Base-by-base conservation (phyloP, 2,888 invertebrate species). In the Mantis religiosa region DNA sequence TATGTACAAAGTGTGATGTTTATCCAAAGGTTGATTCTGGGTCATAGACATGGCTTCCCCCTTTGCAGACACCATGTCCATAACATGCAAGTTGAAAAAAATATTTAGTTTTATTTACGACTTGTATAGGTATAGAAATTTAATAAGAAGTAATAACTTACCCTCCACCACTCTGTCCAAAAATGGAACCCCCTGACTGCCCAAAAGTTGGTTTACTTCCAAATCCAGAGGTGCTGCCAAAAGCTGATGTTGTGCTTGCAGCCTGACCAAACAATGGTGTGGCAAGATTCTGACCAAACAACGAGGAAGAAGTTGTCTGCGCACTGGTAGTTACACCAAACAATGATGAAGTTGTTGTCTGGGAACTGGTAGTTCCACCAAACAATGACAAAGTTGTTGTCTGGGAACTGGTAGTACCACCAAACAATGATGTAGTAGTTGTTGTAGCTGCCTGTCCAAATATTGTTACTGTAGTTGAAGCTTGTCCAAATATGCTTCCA, bases 171-270 rank as follows among this genome's bases (percentile, higher is more conserved):
- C 89, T 90, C 83, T 91, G 90, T 81, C 90, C 91, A 87, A 91
- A 91, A 3, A 91, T 41, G 1, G 91, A 90, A 28, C 91, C 91
- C 27, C 90, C 90, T n/a, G 89, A 89, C 86, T 94, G 94, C 0
- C 93, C 93, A 90, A 94, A 94, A 0, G 93, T 87, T 0, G 93
- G 15, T 89, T 93, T 94, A 7, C 92, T 92, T 12, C 90, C 90
- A 88, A 91, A 91, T n/a, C 89, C 87, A 28, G 71, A 41, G 28
- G 83, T 28, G 15, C 41, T 82, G 81, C 90, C 89, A 89, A 91
- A 91, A 15, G 91, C 89, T 47, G 89, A 90, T 30, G 89, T 90
- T 81, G 91, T 89, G 41, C 91, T 90, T 28, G 91, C 86, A 86
- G 90, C 85, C 28, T 90, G 89, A 34, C 90, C 91, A 88, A 91